Evolutionary conservation across 2,797 vertebrate genomes (phyloP).

Genomic region (Tolypeutes matacus): DNA sequence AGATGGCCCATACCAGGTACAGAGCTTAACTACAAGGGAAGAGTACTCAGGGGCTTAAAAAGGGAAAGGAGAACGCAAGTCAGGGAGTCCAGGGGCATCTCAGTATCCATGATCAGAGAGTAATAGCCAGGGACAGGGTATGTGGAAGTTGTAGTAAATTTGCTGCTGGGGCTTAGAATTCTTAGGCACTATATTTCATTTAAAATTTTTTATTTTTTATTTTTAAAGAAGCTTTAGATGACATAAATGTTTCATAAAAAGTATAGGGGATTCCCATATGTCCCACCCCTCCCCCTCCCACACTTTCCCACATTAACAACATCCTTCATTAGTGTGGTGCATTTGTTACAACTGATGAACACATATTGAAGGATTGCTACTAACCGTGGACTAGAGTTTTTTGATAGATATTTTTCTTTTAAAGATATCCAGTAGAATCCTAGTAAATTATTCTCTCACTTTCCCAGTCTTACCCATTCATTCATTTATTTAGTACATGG

Average conservation of each 20-base stretch:
- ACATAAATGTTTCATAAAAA: too few relatives aligned
- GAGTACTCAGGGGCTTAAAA: accelerated
- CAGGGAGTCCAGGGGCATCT: background rate
- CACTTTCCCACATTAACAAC: too few relatives aligned
- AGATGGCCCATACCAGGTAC: background rate
- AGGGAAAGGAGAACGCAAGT: accelerated
- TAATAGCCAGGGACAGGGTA: background rate
- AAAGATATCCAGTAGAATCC: background rate
- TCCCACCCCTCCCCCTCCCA: too few relatives aligned
- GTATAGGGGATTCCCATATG: too few relatives aligned
- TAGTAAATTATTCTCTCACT: background rate
- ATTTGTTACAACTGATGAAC: too few relatives aligned
- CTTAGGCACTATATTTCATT: background rate
- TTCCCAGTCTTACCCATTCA: background rate
- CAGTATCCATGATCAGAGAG: accelerated
- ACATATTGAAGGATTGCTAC: too few relatives aligned
- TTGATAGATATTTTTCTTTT: slow-evolving; percentile 44
- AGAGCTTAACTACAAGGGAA: background rate
- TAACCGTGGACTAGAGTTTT: background rate
- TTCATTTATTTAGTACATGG: background rate
- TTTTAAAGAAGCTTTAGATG: too few relatives aligned
- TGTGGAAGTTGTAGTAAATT: background rate
- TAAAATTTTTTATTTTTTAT: too few relatives aligned
- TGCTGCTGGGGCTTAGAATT: background rate
- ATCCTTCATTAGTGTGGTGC: too few relatives aligned